Evolutionary conservation across 2,888 invertebrate genomes (phyloP), one percentile per base, ranked within the genome.

Genomic region (Drosophila anomelani): DNA sequence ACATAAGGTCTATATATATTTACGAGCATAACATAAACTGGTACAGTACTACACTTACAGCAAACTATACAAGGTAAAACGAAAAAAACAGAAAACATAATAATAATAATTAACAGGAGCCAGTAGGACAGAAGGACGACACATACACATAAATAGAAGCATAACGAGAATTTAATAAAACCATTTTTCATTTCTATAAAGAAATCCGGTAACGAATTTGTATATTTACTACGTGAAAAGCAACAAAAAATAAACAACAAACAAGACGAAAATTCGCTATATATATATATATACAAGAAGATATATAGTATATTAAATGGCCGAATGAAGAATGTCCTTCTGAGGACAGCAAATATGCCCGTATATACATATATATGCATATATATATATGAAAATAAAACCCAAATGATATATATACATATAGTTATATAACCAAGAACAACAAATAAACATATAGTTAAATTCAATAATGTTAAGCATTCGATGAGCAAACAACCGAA

Each of bases 401-500:
- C 58, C 57, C 39, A 61, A 70, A 57, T 49, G 47, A 66, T 64
- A 58, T 60, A 78, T 78, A 81, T 66, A 79, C 61, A 78, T 75
- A 78, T 85, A 84, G 80, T 87, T 85, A 84, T 84, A 88, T 84
- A 84, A 88, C 84, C 84, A 84, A 85, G 85, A 84, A 85, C 88
- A 84, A 88, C 83, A 88, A 83, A 88, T 80, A 88, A 85, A 88
- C 88, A 88, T 84, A 84, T 84, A 84, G 84, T 84, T 84, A 84
- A 84, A 84, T 84, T 84, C 84, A 85, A 85, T 85, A 88, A 80
- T 69, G 81, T 88, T 84, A 84, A 84, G 88, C 86, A 76, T 72
- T 75, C 67, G 73, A 76, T 67, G 70, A 67, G 57, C 58, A 76
- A 56, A 60, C 58, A 56, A 60, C 58, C 29, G 51, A 53, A 51